Conservation (phyloP, 2,797 vertebrate species). For the Neostethus bicornis region DNA sequence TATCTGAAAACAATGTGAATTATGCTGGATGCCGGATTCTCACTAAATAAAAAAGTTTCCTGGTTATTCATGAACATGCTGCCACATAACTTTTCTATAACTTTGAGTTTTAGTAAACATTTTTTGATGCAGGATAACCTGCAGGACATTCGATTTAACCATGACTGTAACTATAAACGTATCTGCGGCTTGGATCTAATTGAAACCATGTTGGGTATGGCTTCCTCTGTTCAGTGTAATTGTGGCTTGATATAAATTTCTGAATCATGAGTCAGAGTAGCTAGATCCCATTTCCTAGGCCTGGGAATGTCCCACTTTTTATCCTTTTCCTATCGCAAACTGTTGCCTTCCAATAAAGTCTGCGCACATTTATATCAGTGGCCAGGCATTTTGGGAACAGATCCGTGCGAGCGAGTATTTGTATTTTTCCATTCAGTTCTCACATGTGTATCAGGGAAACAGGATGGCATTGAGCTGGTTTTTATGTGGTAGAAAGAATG, state of each 20-base stretch:
- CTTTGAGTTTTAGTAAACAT: not conserved
- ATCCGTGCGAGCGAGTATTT: not conserved
- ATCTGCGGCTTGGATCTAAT: constrained; percentile 20
- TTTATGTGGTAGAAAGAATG: constrained; percentile 33
- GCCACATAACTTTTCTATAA: not conserved
- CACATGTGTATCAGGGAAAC: constrained; percentile 43
- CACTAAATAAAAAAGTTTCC: too few relatives aligned
- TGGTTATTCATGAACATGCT: not conserved
- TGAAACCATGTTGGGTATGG: not conserved
- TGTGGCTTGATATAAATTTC: constrained; percentile 49
- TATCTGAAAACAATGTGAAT: not conserved
- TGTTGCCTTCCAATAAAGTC: constrained; percentile 2
- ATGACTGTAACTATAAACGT: not conserved
- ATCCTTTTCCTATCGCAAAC: constrained; percentile 8
- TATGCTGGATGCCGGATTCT: too few relatives aligned
- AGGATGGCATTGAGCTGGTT: constrained; percentile 54
- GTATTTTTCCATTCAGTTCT: constrained; percentile 69
- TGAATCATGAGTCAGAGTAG: constrained; percentile 64
- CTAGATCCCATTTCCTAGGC: constrained; percentile 40
- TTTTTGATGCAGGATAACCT: not conserved
- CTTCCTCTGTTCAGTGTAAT: constrained; percentile 28
- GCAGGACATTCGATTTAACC: not conserved
- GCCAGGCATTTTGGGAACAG: constrained; percentile 9
- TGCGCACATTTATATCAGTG: constrained; percentile 13
- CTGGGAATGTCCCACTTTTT: constrained; percentile 45